Percentiles rank a stretch among this genome's conserved stretches.
Evolutionary conservation across 2,888 invertebrate species (phyloP).

Genomic region (Cantharis flavilabris): DNA sequence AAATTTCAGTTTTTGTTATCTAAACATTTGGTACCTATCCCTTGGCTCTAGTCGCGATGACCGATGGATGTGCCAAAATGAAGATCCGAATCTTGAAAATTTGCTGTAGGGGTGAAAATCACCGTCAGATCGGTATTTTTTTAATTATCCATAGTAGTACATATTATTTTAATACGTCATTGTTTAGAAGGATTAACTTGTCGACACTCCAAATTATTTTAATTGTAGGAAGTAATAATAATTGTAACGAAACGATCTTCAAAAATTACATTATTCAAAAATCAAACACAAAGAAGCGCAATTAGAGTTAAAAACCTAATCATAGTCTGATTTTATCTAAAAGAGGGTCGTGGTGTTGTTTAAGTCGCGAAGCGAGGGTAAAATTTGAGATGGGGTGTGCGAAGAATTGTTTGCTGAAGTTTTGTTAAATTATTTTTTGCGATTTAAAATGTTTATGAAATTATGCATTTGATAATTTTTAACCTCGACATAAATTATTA

Average conservation of each 20-base stretch:
- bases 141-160: background rate
- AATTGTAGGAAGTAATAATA: background rate
- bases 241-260: conserved; percentile 20
- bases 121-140: background rate
- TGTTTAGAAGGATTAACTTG: background rate
- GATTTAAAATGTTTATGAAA: background rate
- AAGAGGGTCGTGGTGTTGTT: conserved; percentile 29
- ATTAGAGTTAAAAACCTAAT: conserved; percentile 35
- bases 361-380: conserved; percentile 22
- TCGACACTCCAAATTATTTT: background rate
- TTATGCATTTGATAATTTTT: background rate
- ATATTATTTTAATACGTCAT: too few relatives aligned
- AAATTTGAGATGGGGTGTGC: conserved; percentile 17
- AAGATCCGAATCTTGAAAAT: background rate
- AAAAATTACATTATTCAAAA: conserved; percentile 20
- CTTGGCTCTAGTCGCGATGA: background rate
- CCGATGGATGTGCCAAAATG: background rate
- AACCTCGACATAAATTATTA: background rate
- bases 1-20: background rate
- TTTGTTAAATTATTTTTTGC: background rate
- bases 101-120: background rate
- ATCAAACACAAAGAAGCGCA: conserved; percentile 29
- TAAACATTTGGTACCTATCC: background rate
- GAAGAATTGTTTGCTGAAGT: background rate
- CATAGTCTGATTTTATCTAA: conserved; percentile 29